Evolutionary conservation across 2,888 invertebrate genomes (phyloP), one percentile per base, ranked within the genome.

Genomic region (Brenthis hecate): DNA sequence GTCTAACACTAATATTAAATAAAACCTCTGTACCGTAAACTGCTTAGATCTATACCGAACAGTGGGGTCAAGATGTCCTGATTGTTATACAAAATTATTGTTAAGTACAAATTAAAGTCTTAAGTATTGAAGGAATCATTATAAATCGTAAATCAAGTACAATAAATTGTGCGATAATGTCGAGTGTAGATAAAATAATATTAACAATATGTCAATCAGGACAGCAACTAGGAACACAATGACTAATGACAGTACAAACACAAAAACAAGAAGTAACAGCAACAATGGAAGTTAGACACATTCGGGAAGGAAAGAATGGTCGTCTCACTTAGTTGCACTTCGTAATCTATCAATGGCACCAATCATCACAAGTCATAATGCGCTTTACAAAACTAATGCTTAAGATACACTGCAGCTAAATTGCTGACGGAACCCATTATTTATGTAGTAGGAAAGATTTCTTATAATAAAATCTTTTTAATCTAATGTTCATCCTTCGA

Each of bases 341-440:
- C 90, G 85, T 92, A 90, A 85, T 81, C 91, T 92, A 92, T 89
- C 91, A 91, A 91, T 92, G 92, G 92, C 92, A 92, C 92, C 92
- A 87, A 88, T 90, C 92, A 92, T 92, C 92, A 92, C 92, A 91
- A 89, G 87, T 91, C 85, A 91, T 86, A 91, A 91, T 88, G 91
- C 89, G 86, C 91, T 89, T 91, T 77, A 79, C 73, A 75, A 74
- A 75, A 77, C 78, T 79, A 79, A 72, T 70, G 63, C 77, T 72
- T 70, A 70, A 75, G 71, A 60, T 70, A 75, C 75, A 70, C 74
- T 76, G 74, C 48, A 69, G 72, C 70, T 13, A 55, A 69, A 51
- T 56, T 50, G 70, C 58, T 60, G 55, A 54, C 68, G 51, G 36
- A 47, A 63, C 43, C 6, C 36, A 36, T 36, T 36, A 36, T 54